Base-by-base conservation (phyloP, 2,888 invertebrate genomes). In the Glaucopsyche alexis region DNA sequence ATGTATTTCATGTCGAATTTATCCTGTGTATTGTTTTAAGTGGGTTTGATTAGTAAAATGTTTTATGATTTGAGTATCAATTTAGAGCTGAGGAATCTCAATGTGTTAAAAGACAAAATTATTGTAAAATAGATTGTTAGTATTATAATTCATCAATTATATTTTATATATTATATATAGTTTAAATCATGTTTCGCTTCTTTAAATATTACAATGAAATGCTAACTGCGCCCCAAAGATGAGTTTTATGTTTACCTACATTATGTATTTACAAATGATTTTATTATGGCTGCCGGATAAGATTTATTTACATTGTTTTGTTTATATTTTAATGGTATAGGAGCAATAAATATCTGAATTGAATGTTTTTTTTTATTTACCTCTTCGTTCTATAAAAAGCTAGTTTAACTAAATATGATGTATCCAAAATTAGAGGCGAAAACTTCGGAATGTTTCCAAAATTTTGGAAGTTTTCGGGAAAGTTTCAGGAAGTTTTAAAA, bases 281-380 rank as follows among this genome's bases (percentile, higher is more conserved):
- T 55, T 55, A 55, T 19, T 7, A 60, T 60, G 42, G 7, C 8
- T 60, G 13, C 60, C 14, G 29, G 13, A 29, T 60, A 29, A 60
- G 29, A 60, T 60, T 60, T 60, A 60, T 60, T 60, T 29, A 29
- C 60, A 13, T 29, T n/a, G n/a, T 60, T 60, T 60, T 29, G 60
- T 29, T 60, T 60, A 13, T 29, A 29, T 29, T 60, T 11, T 55
- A 55, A 60, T 60, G 29, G 38, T 60, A 60, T 60, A 60, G 29
- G 29, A 55, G 60, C 60, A 60, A 60, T 60, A 60, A 29, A 60
- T 60, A 29, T 38, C 29, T 60, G 60, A 60, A 60, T 29, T 60
- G 29, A 60, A 29, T 60, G 2, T 60, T 29, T 60, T 8, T 8
- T 38, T 13, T 60, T 38, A 60, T 13, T 60, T 29, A 13, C 19